These are phyloP conservation scores for Argopecten irradians DNA, from an alignment of 1,140 invertebrate species.

Conservation along the genomic window DNA sequence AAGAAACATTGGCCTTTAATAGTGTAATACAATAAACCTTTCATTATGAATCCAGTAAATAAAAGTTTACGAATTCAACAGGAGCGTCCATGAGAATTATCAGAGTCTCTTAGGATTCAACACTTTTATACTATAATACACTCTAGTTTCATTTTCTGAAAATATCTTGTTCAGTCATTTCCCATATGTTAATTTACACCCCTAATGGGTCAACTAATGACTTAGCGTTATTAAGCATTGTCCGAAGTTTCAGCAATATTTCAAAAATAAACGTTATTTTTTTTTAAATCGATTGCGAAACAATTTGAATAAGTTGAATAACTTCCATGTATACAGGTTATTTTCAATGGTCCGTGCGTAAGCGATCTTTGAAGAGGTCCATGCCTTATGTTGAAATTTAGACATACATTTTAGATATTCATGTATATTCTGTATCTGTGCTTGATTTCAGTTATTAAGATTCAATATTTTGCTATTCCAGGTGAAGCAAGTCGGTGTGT, in stretches of 20 bases:
- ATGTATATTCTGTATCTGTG: neutral
- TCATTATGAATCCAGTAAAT: too few relatives aligned
- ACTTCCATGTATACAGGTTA: neutral
- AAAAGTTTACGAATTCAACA: too few relatives aligned
- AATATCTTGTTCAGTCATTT: too few relatives aligned
- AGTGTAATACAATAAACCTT: neutral
- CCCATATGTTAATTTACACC: too few relatives aligned
- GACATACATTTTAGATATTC: neutral
- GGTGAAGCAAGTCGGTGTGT: conserved; percentile 98
- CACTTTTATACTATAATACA: too few relatives aligned
- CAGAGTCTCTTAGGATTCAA: too few relatives aligned
- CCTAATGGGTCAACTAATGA: too few relatives aligned
- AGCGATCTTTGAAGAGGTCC: neutral
- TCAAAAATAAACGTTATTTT: neutral
- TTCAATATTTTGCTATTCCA: conserved; percentile 73
- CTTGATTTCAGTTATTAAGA: conserved; percentile 40
- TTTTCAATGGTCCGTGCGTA: too few relatives aligned
- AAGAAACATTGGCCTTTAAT: too few relatives aligned
- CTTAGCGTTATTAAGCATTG: too few relatives aligned
- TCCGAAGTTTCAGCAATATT: neutral
- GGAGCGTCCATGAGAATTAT: too few relatives aligned
- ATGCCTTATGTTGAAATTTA: neutral
- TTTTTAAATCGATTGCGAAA: neutral
- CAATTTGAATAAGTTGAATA: neutral
- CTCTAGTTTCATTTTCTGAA: too few relatives aligned